Evolutionary conservation across 2,113 vertebrate species (phyloP).

Genomic region (Eulemur macaco): DNA sequence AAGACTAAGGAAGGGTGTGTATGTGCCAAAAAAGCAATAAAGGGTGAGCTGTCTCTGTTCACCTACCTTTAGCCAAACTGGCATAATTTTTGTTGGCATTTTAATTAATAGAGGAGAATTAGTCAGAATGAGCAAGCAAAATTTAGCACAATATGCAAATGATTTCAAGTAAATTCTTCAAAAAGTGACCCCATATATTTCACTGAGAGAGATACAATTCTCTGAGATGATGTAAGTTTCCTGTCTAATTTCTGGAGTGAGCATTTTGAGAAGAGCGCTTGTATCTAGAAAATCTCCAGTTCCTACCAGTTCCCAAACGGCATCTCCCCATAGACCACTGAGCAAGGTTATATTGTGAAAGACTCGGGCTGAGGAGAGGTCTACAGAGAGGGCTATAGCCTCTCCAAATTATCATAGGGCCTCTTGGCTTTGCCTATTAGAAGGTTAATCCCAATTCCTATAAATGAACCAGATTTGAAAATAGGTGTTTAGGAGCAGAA

Average conservation of each 20-base stretch:
- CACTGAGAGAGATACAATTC: neutral
- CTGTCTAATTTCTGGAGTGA: neutral
- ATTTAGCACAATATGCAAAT: neutral
- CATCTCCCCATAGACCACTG: neutral
- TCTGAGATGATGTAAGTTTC: neutral
- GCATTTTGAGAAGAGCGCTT: neutral
- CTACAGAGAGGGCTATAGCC: neutral
- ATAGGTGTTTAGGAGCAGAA: conserved; percentile 57
- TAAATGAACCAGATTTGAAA: conserved; percentile 63
- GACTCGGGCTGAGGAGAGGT: neutral
- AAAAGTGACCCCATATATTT: neutral
- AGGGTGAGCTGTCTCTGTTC: neutral
- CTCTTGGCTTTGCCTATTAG: neutral
- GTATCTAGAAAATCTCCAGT: neutral
- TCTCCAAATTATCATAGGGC: neutral
- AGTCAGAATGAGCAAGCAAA: conserved; percentile 10
- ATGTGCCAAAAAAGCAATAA: neutral
- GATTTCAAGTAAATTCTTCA: conserved; percentile 3
- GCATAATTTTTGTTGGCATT: neutral
- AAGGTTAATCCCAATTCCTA: conserved; percentile 59
- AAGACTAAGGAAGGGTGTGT: neutral
- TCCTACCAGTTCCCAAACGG: neutral
- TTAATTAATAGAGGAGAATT: neutral
- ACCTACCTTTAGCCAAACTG: neutral
- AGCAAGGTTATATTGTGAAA: neutral